Conservation (phyloP, 53 echinoderm and acorn worm genomes). For the Astropecten irregularis region DNA sequence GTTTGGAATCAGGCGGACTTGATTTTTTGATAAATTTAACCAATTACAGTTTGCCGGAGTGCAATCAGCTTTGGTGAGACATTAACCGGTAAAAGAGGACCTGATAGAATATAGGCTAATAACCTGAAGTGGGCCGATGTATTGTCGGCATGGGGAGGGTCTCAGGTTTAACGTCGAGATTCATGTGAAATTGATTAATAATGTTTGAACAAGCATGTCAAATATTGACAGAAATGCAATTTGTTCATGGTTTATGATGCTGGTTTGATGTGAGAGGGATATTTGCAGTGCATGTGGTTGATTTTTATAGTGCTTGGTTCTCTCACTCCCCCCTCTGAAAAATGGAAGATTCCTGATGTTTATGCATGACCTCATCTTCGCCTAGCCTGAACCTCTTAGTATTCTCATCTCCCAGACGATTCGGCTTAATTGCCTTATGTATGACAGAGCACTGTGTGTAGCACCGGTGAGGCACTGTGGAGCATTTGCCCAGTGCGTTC, state of each 20-base stretch:
- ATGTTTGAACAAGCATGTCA: no score
- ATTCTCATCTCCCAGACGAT: slow-evolving; percentile 51
- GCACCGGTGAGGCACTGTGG: no score
- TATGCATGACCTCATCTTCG: slow-evolving; percentile 21
- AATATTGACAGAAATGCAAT: no score
- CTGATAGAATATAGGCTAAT: slow-evolving; percentile 46
- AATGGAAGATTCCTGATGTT: slow-evolving; percentile 27
- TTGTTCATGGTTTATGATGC: no score
- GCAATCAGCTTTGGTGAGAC: neutral
- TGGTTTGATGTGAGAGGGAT: no score
- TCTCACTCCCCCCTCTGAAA: neutral
- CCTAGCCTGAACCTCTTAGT: slow-evolving; percentile 29
- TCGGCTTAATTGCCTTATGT: slow-evolving; percentile 48
- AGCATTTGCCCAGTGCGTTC: no score
- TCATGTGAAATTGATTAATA: no score
- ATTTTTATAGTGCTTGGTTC: no score
- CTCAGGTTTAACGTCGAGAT: neutral
- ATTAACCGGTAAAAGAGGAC: slow-evolving; percentile 14
- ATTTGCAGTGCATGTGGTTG: no score
- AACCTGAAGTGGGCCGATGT: neutral
- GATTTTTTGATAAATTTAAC: slow-evolving; percentile 43
- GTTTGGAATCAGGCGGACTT: neutral
- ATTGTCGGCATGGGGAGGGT: neutral
- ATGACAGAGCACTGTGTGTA: no score
- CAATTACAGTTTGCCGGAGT: slow-evolving; percentile 25